A percentile compares a stretch with the other conserved stretches of the same genome.
Conservation (phyloP, 2,113 vertebrate genomes). For the Naja naja region DNA sequence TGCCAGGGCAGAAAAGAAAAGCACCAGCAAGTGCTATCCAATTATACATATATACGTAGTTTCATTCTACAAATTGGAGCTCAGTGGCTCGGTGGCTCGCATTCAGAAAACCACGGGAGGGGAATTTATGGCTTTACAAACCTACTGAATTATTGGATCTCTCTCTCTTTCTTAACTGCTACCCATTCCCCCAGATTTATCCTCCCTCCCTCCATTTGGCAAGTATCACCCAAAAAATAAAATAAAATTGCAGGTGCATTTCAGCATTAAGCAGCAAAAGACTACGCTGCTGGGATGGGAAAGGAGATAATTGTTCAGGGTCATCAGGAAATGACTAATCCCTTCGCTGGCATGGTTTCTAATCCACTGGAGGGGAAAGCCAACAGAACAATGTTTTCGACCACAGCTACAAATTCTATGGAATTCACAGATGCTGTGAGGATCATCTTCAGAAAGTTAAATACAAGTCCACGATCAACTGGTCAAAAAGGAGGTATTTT, state of each 20-base stretch:
- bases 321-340: background rate
- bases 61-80: constrained; percentile 22
- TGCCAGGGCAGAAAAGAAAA: constrained; percentile 16
- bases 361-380: background rate
- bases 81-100: constrained; percentile 44
- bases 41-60: constrained; percentile 31
- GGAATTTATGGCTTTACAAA: background rate
- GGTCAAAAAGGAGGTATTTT: background rate
- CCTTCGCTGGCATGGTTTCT: background rate
- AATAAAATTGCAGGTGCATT: constrained; percentile 21
- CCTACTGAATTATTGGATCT: background rate
- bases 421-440: background rate
- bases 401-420: background rate
- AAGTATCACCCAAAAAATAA: background rate
- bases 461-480: background rate
- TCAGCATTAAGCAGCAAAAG: background rate
- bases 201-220: background rate
- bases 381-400: constrained; percentile 8
- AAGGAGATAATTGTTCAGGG: constrained; percentile 1
- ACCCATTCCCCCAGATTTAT: background rate
- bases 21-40: constrained; percentile 48
- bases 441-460: background rate
- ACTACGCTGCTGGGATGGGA: background rate
- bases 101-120: rapidly evolving
- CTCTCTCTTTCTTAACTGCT: background rate